Evolutionary conservation across 2,888 invertebrate genomes (phyloP).

Genomic region (Orthosia gracilis): DNA sequence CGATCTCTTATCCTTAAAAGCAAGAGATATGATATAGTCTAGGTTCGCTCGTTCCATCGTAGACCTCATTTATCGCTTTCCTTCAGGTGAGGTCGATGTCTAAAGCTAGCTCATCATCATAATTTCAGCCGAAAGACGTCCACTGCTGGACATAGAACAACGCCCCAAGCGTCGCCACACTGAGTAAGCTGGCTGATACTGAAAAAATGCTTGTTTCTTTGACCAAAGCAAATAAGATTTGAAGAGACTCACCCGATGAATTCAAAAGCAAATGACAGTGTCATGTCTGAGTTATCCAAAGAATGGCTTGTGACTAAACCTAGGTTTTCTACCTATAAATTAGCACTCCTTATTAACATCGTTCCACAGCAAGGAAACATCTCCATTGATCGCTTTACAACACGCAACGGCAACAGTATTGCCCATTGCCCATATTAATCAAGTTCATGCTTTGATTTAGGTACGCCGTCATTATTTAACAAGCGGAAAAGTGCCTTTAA

Average conservation of each 20-base stretch:
- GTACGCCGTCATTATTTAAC: slow-evolving; percentile 40
- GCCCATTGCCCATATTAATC: slow-evolving; percentile 33
- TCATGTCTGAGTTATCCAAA: background rate
- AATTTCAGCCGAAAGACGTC: background rate
- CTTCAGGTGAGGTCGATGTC: too few species aligned
- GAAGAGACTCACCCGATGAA: background rate
- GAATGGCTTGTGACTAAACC: background rate
- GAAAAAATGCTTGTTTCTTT: background rate
- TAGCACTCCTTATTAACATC: slow-evolving; percentile 33
- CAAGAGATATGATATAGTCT: too few species aligned
- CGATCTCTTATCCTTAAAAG: too few species aligned
- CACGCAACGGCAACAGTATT: slow-evolving; percentile 46
- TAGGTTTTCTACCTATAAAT: slow-evolving; percentile 25
- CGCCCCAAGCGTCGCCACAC: too few species aligned
- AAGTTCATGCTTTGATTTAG: slow-evolving; percentile 50
- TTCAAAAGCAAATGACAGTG: background rate
- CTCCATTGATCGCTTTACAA: slow-evolving; percentile 20
- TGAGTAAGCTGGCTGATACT: too few species aligned
- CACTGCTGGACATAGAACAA: too few species aligned
- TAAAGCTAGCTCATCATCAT: too few species aligned
- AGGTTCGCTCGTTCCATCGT: too few species aligned
- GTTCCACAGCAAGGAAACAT: slow-evolving; percentile 9
- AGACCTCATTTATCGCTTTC: too few species aligned
- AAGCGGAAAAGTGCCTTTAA: slow-evolving; percentile 55
- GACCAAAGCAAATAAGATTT: background rate